These are phyloP conservation scores for Tortrix viridana DNA, from an alignment of 2,888 invertebrate genomes.

Conservation along the genomic window DNA sequence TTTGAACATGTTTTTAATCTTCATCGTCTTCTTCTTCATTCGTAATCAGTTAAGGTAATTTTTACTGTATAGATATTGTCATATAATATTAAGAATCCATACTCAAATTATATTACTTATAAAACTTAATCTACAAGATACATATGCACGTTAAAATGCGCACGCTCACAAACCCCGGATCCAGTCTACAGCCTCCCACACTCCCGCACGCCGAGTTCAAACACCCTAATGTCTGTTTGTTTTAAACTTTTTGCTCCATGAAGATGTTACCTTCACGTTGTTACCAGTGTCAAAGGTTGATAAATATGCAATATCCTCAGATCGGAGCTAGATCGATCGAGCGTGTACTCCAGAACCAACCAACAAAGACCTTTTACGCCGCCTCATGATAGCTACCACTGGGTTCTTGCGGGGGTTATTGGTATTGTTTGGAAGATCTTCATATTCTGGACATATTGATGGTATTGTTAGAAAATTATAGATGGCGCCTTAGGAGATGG, in stretches of 20 bases:
- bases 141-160: neutral
- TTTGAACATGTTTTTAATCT: no score
- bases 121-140: neutral
- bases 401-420: conserved; percentile 31
- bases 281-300: conserved; percentile 83
- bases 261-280: conserved; percentile 81
- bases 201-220: conserved; percentile 55
- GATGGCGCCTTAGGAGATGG: conserved; percentile 82
- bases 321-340: conserved; percentile 77
- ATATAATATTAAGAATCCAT: conserved; percentile 14
- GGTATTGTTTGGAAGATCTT: conserved; percentile 46
- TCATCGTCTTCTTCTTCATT: no score
- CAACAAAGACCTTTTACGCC: conserved; percentile 43
- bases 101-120: conserved; percentile 30
- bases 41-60: no score
- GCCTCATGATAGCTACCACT: conserved; percentile 28
- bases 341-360: conserved; percentile 67
- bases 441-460: conserved; percentile 62
- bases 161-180: conserved; percentile 12
- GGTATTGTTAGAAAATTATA: conserved; percentile 81
- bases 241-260: conserved; percentile 68
- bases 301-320: conserved; percentile 82
- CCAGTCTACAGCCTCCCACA: conserved; percentile 37
- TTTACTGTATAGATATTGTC: no score
- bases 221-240: conserved; percentile 71